Evolutionary conservation across 2,888 invertebrate species (phyloP).

Genomic region (Drosophila algonquin): DNA sequence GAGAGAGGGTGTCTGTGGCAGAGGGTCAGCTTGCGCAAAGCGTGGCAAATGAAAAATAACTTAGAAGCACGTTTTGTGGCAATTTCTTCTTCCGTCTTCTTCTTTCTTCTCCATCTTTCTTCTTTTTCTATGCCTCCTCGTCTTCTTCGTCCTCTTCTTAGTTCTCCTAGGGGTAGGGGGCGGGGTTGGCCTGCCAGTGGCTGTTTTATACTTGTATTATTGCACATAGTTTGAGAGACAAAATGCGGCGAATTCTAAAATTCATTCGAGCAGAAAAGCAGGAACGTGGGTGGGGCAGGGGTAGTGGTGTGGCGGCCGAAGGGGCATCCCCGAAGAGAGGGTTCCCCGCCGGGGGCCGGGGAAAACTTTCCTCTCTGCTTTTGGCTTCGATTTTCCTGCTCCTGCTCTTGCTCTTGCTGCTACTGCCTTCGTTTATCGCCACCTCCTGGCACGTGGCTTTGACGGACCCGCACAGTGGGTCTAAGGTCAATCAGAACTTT

Average conservation of each 20-base stretch:
- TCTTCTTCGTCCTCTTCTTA: background rate
- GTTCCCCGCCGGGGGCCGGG: too few relatives aligned
- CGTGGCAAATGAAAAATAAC: conserved; percentile 77
- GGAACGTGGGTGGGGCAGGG: background rate
- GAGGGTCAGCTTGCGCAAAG: conserved; percentile 34
- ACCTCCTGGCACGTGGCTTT: conserved; percentile 26
- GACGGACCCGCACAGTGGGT: conserved; percentile 23
- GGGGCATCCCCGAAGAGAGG: background rate
- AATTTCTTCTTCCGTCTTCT: conserved; percentile 36
- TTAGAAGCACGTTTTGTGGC: conserved; percentile 80
- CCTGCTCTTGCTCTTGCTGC: conserved; percentile 7
- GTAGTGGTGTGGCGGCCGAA: background rate
- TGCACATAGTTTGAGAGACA: conserved; percentile 58
- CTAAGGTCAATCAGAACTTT: background rate
- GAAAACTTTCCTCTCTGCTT: conserved; percentile 34
- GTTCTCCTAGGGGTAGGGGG: conserved; percentile 6
- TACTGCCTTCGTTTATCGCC: background rate
- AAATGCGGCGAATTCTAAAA: conserved; percentile 63
- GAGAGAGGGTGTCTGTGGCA: background rate
- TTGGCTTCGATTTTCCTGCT: conserved; percentile 32
- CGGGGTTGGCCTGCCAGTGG: background rate
- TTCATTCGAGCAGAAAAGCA: conserved; percentile 57
- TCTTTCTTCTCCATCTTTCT: conserved; percentile 22
- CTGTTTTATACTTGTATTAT: conserved; percentile 50
- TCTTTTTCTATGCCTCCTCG: conserved; percentile 36